Conservation (phyloP, 2,797 vertebrate species). For the Ispidina picta region DNA sequence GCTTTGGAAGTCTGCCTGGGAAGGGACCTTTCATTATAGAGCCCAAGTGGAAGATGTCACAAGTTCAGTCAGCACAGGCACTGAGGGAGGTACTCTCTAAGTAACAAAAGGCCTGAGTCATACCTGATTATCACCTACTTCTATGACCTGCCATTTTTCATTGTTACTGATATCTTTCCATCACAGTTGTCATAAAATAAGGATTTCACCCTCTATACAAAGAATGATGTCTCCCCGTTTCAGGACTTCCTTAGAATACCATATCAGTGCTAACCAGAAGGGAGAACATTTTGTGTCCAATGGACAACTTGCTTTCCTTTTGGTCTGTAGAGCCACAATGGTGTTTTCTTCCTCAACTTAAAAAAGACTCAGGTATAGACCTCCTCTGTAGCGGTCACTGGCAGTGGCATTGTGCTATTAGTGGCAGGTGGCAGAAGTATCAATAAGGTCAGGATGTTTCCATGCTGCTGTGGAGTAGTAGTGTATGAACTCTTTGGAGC, state of each 20-base stretch:
- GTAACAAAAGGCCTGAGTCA: not conserved
- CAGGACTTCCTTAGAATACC: not conserved
- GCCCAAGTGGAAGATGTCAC: not conserved
- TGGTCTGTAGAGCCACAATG: not conserved
- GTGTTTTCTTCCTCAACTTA: not conserved
- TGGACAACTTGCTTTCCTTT: not conserved
- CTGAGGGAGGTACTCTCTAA: not conserved
- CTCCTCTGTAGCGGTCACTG: not conserved
- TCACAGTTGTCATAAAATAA: not conserved
- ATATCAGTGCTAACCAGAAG: not conserved
- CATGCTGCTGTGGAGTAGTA: constrained; percentile 27
- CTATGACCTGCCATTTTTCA: not conserved
- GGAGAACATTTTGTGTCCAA: rapidly evolving
- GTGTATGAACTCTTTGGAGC: constrained; percentile 61
- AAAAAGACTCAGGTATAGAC: not conserved
- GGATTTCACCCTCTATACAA: not conserved
- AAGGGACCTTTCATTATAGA: not conserved
- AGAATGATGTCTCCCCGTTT: not conserved
- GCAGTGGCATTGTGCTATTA: constrained; percentile 1
- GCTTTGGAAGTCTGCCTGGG: not conserved
- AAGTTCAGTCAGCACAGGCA: not conserved
- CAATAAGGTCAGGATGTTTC: constrained; percentile 52
- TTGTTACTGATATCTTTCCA: not conserved
- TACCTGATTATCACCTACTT: not conserved
- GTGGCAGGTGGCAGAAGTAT: constrained; percentile 5